Evolutionary conservation across 2,797 vertebrate species (phyloP), one percentile per base, ranked within the genome.

Genomic region (Sebastes cheni): DNA sequence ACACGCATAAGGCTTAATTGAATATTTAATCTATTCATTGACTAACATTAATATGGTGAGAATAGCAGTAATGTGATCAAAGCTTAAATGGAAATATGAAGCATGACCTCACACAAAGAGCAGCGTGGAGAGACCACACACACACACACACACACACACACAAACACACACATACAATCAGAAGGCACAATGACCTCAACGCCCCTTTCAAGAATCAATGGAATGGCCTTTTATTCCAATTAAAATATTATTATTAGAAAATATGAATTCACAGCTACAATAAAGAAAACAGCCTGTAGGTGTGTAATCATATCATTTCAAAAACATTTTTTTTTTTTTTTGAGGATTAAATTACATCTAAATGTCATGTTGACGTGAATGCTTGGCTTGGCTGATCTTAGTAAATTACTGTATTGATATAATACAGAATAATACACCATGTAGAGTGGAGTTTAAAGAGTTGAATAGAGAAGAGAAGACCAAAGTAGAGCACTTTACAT

Each of bases 11-110:
- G 67, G 71, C 75, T 80, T 86, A 92, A 91, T 91, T 90, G 90
- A 93, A 92, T 90, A 91, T 92, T 88, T 93, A 86, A 93, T 93
- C 82, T 91, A 89, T 91, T 89, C 84, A 82, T 85, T 91, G 90
- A 90, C 87, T 88, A 88, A 92, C 75, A 89, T 90, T 89, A 91
- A 92, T 90, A 82, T 68, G 65, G 78, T 68, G 81, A 83, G 84
- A 88, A 89, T 83, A 82, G 75, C 32, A 6, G 73, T 81, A 84
- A 88, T 88, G 87, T 91, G 85, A 92, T 91, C 84, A 89, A 87
- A 86, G 80, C 84, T 89, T 87, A 83, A 86, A 91, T 86, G 78
- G 71, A 92, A 92, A 83, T 68, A 82, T 81, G 79, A 92, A 86
- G 84, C 90, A 83, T 88, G 86, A 82, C 75, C 74, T 82, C 77